Percentiles rank a stretch among this genome's conserved stretches.
phyloP scores from a whole-genome alignment of 2,113 vertebrate genomes.

The Girardinichthys multiradiatus region DNA sequence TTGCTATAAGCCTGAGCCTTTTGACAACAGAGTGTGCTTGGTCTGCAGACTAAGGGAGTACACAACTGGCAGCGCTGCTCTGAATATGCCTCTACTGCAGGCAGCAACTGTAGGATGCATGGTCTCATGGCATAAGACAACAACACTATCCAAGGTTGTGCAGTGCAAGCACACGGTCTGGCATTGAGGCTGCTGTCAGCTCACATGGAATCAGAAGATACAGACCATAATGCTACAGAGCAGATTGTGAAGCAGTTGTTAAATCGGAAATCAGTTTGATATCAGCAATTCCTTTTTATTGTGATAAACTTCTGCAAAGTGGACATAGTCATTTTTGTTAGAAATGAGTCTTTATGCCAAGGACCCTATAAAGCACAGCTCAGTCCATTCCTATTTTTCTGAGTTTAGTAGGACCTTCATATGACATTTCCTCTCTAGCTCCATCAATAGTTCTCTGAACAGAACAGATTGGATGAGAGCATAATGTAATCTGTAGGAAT shows the following conservation, averaged over 20 bases:
- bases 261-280: conserved; percentile 17
- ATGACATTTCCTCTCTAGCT: background rate
- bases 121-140: conserved; percentile 36
- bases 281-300: background rate
- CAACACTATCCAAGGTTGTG: conserved; percentile 20
- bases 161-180: conserved; percentile 29
- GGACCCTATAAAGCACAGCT: background rate
- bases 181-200: conserved; percentile 50
- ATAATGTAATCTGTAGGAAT: background rate
- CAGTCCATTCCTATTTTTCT: conserved; percentile 11
- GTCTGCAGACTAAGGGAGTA: conserved; percentile 44
- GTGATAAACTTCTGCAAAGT: conserved; percentile 10
- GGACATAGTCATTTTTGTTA: conserved; percentile 4
- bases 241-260: conserved; percentile 46
- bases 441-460: background rate
- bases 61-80: conserved; percentile 36
- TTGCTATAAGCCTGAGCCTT: conserved; percentile 36
- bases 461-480: background rate
- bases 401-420: background rate
- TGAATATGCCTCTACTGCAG: conserved; percentile 26
- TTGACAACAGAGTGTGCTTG: conserved; percentile 34
- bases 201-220: conserved; percentile 42
- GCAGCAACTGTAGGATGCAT: conserved; percentile 27
- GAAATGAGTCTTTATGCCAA: background rate
- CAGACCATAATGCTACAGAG: conserved; percentile 29